These are phyloP conservation scores for Anguilla pacifica DNA, from an alignment of 2,797 vertebrate species.

Conservation along the genomic window DNA sequence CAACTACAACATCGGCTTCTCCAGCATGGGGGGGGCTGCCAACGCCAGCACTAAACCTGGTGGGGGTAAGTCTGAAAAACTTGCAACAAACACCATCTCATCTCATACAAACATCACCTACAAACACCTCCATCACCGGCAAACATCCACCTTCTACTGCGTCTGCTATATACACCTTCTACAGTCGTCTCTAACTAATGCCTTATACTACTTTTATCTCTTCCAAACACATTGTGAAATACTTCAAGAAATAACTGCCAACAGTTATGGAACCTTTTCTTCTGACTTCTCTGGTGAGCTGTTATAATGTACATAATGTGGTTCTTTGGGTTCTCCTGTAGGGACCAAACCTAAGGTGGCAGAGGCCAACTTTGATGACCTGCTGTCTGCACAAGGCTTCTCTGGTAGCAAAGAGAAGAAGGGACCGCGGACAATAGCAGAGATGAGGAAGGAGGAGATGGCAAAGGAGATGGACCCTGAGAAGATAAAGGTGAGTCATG, in stretches of 20 bases:
- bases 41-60: constrained; percentile 74
- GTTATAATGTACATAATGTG: not conserved
- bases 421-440: constrained; percentile 94
- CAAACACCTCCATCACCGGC: not conserved
- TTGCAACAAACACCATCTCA: too few species aligned
- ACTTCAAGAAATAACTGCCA: not conserved
- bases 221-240: not conserved
- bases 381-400: constrained; percentile 95
- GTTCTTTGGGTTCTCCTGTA: constrained; percentile 50
- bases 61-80: constrained; percentile 71
- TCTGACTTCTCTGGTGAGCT: not conserved
- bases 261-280: not conserved
- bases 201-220: not conserved
- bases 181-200: not conserved
- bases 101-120: not conserved
- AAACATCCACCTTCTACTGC: not conserved
- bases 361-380: constrained; percentile 89
- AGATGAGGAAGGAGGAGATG: constrained; percentile 99
- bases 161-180: not conserved
- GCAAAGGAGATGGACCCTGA: constrained; percentile 99
- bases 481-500: constrained; percentile 83
- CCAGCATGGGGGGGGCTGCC: constrained; percentile 75
- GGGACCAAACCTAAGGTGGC: constrained; percentile 84
- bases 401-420: constrained; percentile 92
- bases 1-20: constrained; percentile 95